These are phyloP conservation scores for Bactericera cockerelli DNA, from an alignment of 1,140 invertebrate genomes.

Conservation along the genomic window DNA sequence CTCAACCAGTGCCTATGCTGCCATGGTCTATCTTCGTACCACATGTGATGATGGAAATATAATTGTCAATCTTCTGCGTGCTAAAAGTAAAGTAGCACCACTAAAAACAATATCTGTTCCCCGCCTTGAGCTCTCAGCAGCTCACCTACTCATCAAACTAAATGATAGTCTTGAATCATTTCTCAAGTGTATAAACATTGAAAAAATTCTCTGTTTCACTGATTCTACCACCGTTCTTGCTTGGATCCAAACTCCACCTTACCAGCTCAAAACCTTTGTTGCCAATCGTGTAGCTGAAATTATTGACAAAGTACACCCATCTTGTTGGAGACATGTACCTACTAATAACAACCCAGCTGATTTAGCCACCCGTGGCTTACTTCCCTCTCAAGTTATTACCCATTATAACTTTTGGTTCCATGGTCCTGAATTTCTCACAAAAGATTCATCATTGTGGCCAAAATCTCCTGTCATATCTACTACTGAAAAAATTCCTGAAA, in stretches of 20 bases:
- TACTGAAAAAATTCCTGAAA: neutral
- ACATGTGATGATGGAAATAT: neutral
- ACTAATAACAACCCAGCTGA: neutral
- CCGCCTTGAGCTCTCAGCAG: slow-evolving; percentile 21
- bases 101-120: slow-evolving; percentile 18
- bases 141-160: slow-evolving; percentile 15
- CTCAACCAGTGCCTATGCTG: slow-evolving; percentile 5
- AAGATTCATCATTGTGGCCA: neutral
- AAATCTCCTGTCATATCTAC: neutral
- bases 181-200: neutral
- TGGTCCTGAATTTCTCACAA: neutral
- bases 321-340: neutral
- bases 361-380: neutral
- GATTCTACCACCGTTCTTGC: slow-evolving; percentile 28
- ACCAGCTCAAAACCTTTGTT: slow-evolving; percentile 27
- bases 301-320: neutral
- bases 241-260: slow-evolving; percentile 25
- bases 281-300: slow-evolving; percentile 25
- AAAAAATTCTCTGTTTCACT: slow-evolving; percentile 16
- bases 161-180: neutral
- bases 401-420: neutral
- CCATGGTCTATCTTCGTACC: slow-evolving; percentile 8
- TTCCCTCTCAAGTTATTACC: neutral
- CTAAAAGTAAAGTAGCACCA: slow-evolving; percentile 18
- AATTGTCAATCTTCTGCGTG: slow-evolving; percentile 14